Percentiles rank a stretch among this genome's conserved stretches.
These are phyloP conservation scores for Alligator sinensis DNA, from an alignment of 2,113 vertebrate genomes.

Conservation along the genomic window DNA sequence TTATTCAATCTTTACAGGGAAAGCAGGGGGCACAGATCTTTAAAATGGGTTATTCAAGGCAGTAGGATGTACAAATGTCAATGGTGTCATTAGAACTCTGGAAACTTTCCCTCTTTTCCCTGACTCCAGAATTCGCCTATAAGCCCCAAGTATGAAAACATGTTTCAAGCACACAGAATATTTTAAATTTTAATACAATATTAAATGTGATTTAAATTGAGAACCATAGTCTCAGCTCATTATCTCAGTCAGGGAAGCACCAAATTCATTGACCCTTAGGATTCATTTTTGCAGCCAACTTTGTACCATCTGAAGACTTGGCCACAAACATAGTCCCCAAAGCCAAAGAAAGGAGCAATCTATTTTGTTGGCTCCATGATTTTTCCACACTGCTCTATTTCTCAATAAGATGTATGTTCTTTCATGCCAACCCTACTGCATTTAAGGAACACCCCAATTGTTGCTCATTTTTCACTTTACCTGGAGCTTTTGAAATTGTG, in stretches of 20 bases:
- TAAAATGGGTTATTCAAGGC: conserved; percentile 6
- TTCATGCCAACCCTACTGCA: neutral
- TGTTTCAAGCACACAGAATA: neutral
- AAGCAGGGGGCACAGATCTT: neutral
- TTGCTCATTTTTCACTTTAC: neutral
- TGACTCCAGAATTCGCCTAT: neutral
- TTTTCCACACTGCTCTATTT: neutral
- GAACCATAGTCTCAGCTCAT: neutral
- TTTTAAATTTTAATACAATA: neutral
- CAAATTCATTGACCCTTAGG: neutral
- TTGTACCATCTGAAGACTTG: neutral
- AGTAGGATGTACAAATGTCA: conserved; percentile 14
- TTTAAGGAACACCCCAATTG: neutral
- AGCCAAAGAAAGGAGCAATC: neutral
- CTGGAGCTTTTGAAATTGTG: neutral
- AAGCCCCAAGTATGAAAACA: neutral
- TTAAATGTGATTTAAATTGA: neutral
- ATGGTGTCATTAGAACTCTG: neutral
- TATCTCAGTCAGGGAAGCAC: neutral
- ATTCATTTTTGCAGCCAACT: neutral
- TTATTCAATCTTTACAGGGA: neutral
- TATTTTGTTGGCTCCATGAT: neutral
- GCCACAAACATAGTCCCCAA: neutral
- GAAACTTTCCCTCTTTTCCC: neutral
- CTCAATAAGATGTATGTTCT: neutral